phyloP scores from a whole-genome alignment of 2,113 vertebrate genomes.

The Eptesicus fuscus region DNA sequence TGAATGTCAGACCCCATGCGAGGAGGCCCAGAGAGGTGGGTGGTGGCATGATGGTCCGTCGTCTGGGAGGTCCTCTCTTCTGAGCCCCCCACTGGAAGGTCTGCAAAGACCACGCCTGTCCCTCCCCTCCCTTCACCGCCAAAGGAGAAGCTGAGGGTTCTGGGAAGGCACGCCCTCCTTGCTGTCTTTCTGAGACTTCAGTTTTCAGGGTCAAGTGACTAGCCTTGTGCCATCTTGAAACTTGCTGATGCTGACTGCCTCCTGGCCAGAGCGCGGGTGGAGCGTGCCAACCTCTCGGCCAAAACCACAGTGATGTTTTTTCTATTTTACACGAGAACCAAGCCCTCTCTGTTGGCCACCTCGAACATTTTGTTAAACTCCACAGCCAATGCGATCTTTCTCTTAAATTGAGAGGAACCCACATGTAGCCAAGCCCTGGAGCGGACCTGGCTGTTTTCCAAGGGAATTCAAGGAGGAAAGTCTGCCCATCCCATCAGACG shows the following conservation, averaged over 20 bases:
- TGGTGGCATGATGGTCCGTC: fast-evolving
- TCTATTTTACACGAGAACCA: constrained; percentile 23
- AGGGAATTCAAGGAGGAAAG: not conserved
- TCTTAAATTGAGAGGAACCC: not conserved
- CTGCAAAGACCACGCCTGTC: not conserved
- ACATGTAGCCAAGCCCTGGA: not conserved
- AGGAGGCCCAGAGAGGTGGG: not conserved
- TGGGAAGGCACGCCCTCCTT: not conserved
- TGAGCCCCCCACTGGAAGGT: not conserved
- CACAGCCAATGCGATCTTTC: not conserved
- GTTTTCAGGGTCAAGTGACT: constrained; percentile 3
- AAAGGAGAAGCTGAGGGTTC: not conserved
- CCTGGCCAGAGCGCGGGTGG: not conserved
- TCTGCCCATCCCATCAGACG: fast-evolving
- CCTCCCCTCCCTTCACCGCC: fast-evolving
- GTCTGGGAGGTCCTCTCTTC: not conserved
- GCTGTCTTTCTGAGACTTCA: not conserved
- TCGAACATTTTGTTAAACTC: not conserved
- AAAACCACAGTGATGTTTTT: constrained; percentile 48
- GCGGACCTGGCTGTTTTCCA: not conserved
- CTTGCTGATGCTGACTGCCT: constrained; percentile 4
- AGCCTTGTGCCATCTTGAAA: not conserved
- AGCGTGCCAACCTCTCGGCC: not conserved
- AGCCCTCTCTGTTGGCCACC: not conserved
- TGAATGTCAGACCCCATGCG: not conserved